Evolutionary conservation across 1,140 invertebrate genomes (phyloP).

Genomic region (Drosophila miranda): DNA sequence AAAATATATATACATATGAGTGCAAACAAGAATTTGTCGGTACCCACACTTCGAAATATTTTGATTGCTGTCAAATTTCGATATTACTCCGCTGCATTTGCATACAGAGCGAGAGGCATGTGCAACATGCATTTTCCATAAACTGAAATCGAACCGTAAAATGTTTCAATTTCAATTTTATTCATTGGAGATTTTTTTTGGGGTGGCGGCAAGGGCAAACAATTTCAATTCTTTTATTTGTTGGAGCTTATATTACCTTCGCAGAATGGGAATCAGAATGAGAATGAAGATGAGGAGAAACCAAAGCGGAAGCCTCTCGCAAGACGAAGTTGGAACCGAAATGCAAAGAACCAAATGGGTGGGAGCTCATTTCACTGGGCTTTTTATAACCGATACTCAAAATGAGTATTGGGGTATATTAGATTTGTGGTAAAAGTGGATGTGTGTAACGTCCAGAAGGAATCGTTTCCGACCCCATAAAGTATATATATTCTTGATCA

Average conservation of each 20-base stretch:
- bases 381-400: no score
- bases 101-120: constrained; percentile 17
- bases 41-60: constrained; percentile 48
- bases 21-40: constrained; percentile 3
- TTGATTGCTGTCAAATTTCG: constrained; percentile 63
- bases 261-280: background rate
- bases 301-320: constrained; percentile 31
- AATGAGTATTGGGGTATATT: no score
- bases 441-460: no score
- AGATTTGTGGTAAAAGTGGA: no score
- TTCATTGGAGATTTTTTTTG: constrained; percentile 50
- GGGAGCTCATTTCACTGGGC: constrained; percentile 60
- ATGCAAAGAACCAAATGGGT: constrained; percentile 45
- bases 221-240: constrained; percentile 37
- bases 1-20: constrained; percentile 56
- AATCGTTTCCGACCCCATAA: no score
- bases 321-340: constrained; percentile 56
- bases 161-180: constrained; percentile 62
- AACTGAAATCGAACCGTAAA: constrained; percentile 42
- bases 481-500: no score
- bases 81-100: constrained; percentile 51
- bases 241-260: constrained; percentile 51
- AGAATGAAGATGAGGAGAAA: constrained; percentile 3
- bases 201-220: constrained; percentile 9
- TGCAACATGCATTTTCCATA: constrained; percentile 76